Evolutionary conservation across 2,888 invertebrate species (phyloP).

Genomic region (Scaeva pyrastri): DNA sequence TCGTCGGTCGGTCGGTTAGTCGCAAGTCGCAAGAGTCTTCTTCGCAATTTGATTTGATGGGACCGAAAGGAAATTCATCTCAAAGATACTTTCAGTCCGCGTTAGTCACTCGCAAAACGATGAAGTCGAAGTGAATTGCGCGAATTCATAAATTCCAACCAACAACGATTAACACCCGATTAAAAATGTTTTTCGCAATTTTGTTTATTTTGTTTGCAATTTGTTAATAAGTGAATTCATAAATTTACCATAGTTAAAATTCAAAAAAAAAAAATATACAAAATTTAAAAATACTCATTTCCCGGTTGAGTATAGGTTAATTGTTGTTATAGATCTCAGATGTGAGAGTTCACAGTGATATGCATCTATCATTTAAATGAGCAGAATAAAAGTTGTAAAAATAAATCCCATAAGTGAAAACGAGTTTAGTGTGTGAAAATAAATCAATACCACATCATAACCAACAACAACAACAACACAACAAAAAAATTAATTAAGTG

Average conservation of each 20-base stretch:
- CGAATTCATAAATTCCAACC: conserved; percentile 4
- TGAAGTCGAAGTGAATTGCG: conserved; percentile 58
- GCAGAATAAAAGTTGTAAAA: background rate
- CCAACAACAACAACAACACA: background rate
- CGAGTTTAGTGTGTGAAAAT: background rate
- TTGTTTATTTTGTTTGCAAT: background rate
- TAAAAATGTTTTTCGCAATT: background rate
- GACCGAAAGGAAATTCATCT: conserved; percentile 62
- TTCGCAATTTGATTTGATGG: background rate
- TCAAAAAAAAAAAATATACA: too few relatives aligned
- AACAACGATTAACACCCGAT: background rate
- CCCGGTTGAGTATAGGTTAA: background rate
- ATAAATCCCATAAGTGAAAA: background rate
- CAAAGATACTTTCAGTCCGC: conserved; percentile 65
- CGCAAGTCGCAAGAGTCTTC: conserved; percentile 4
- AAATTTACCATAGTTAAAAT: background rate
- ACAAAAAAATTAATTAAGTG: background rate
- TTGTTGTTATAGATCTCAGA: background rate
- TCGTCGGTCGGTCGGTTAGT: background rate
- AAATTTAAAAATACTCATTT: background rate
- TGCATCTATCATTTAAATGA: background rate
- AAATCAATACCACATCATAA: background rate
- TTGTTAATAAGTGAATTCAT: background rate
- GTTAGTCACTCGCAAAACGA: conserved; percentile 67
- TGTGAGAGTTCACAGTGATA: background rate